phyloP scores from a whole-genome alignment of 1,140 invertebrate genomes.

The Cydia amplana region DNA sequence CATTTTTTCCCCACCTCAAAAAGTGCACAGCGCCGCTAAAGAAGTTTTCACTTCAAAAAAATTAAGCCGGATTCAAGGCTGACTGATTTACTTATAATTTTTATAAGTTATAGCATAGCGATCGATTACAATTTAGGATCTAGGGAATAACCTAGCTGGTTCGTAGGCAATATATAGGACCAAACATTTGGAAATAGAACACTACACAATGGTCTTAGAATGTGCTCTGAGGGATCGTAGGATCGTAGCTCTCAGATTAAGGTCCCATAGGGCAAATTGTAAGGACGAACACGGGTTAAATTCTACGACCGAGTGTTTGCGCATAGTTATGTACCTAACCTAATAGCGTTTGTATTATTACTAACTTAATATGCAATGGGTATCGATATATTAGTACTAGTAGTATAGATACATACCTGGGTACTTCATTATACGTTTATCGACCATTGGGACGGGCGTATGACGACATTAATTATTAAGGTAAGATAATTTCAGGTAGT shows the following conservation, averaged over 20 bases:
- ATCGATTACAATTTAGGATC: not conserved
- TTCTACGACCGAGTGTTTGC: slow-evolving; percentile 9
- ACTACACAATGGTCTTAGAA: slow-evolving; percentile 18
- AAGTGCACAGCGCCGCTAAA: too few relatives aligned
- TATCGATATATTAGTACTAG: not conserved
- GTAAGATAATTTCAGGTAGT: too few relatives aligned
- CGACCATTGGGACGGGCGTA: too few relatives aligned
- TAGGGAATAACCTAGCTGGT: slow-evolving; percentile 10
- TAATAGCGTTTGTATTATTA: not conserved
- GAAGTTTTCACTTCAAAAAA: too few relatives aligned
- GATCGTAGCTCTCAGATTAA: not conserved
- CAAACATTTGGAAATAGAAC: slow-evolving; percentile 14
- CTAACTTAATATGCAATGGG: not conserved
- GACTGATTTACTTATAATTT: too few relatives aligned
- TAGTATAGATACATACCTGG: too few relatives aligned
- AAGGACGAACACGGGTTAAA: not conserved
- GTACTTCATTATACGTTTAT: too few relatives aligned
- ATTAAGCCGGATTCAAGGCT: too few relatives aligned
- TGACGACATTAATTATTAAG: too few relatives aligned
- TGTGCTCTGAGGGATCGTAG: not conserved
- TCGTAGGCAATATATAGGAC: not conserved
- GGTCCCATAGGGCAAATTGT: not conserved
- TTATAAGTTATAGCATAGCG: too few relatives aligned
- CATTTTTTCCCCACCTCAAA: too few relatives aligned
- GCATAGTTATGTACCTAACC: not conserved